phyloP scores from a whole-genome alignment of 1,140 invertebrate species.

The Drosophila sturtevanti region DNA sequence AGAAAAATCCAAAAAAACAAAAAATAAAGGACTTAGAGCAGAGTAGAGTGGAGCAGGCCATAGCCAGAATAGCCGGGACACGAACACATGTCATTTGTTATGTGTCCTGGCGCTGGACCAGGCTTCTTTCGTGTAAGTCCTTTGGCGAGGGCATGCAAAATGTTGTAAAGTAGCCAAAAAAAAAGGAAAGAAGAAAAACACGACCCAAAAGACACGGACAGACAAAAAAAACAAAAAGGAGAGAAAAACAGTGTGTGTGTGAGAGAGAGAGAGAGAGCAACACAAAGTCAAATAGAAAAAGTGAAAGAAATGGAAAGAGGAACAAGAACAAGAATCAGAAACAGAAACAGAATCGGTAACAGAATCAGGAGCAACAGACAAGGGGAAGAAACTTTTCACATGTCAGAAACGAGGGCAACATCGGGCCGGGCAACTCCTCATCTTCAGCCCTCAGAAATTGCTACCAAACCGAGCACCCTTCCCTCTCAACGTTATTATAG shows the following conservation, averaged over 20 bases:
- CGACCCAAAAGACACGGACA: too few relatives aligned
- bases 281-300: slow-evolving; percentile 8
- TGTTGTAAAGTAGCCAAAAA: slow-evolving; percentile 61
- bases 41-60: slow-evolving; percentile 7
- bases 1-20: not conserved
- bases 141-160: slow-evolving; percentile 43
- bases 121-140: not conserved
- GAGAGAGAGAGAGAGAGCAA: too few relatives aligned
- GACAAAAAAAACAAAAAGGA: slow-evolving; percentile 25
- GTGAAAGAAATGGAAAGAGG: not conserved
- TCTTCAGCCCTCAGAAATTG: slow-evolving; percentile 3
- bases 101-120: slow-evolving; percentile 40
- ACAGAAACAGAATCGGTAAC: too few relatives aligned
- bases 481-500: not conserved
- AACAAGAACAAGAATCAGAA: not conserved
- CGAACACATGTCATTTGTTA: slow-evolving; percentile 70
- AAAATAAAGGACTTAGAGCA: not conserved
- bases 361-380: not conserved
- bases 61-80: slow-evolving; percentile 11
- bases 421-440: slow-evolving; percentile 12
- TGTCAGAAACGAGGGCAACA: slow-evolving; percentile 56
- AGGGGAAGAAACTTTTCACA: slow-evolving; percentile 63
- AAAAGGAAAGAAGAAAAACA: slow-evolving; percentile 6
- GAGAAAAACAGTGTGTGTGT: too few relatives aligned
- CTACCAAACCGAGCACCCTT: not conserved